A percentile compares a stretch with the other conserved stretches of the same genome.
These are phyloP conservation scores for Eleutherodactylus coqui DNA, from an alignment of 2,797 vertebrate genomes.

Conservation along the genomic window DNA sequence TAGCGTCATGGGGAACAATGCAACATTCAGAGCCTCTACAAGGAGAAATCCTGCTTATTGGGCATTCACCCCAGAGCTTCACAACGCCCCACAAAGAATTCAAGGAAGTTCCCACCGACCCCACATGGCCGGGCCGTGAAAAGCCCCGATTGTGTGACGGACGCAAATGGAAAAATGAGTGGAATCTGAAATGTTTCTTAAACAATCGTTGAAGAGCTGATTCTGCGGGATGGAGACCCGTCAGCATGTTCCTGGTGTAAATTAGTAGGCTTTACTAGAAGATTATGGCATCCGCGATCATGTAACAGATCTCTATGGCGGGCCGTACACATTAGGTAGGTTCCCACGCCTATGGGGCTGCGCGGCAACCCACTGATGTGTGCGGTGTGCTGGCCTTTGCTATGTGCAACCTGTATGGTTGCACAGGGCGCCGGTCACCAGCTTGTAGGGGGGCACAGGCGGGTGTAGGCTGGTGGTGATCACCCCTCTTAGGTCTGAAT, in stretches of 20 bases:
- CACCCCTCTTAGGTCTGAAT: no score
- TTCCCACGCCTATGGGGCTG: no score
- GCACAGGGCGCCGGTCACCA: no score
- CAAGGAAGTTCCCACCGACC: conserved; percentile 23
- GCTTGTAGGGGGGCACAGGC: no score
- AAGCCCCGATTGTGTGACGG: conserved; percentile 46
- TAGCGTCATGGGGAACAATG: conserved; percentile 36
- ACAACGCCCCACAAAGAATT: conserved; percentile 48
- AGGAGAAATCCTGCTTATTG: conserved; percentile 30
- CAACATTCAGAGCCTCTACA: conserved; percentile 33
- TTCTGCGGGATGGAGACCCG: background rate
- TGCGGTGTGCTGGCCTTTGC: no score
- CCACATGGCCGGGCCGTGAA: conserved; percentile 35
- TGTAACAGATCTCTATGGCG: background rate
- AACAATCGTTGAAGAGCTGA: conserved; percentile 41
- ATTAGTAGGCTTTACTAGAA: background rate
- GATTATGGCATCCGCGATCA: background rate
- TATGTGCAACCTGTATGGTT: no score
- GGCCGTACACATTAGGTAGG: no score
- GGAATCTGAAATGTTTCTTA: conserved; percentile 55
- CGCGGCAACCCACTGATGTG: no score
- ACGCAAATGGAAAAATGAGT: conserved; percentile 52
- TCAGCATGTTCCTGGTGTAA: background rate
- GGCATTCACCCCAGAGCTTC: conserved; percentile 30
- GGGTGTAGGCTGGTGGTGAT: no score